Percentiles rank a stretch among this genome's conserved stretches.
These are phyloP conservation scores for Dryobota labecula DNA, from an alignment of 2,888 invertebrate species.

Conservation along the genomic window DNA sequence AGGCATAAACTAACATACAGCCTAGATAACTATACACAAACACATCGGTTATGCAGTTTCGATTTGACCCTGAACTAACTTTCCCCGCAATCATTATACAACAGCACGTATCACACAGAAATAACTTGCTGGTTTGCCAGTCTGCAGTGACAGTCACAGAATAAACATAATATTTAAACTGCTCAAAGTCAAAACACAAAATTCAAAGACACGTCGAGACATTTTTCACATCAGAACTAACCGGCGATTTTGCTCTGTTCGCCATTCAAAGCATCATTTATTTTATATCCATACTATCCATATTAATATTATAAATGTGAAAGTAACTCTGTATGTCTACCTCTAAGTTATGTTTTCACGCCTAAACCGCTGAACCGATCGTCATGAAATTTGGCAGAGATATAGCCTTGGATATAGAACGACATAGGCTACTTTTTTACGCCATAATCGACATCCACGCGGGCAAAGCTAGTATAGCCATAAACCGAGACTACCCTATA, in stretches of 20 bases:
- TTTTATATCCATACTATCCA: too few relatives aligned
- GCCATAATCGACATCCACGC: too few relatives aligned
- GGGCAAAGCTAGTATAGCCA: too few relatives aligned
- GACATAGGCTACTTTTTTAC: too few relatives aligned
- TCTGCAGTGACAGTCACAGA: conserved; percentile 18
- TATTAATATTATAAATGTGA: too few relatives aligned
- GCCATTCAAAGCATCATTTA: conserved; percentile 25
- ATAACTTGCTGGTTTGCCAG: conserved; percentile 28
- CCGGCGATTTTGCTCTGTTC: conserved; percentile 16
- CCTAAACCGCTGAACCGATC: too few relatives aligned
- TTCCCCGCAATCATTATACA: conserved; percentile 53
- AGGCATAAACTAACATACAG: conserved; percentile 1
- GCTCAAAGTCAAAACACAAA: conserved; percentile 46
- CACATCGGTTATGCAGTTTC: conserved; percentile 30
- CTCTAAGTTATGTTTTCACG: too few relatives aligned
- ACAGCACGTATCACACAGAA: conserved; percentile 41
- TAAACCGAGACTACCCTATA: not conserved
- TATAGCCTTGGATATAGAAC: too few relatives aligned
- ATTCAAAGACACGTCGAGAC: conserved; percentile 30
- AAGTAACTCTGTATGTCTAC: too few relatives aligned
- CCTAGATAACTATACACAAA: conserved; percentile 27
- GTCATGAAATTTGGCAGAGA: too few relatives aligned
- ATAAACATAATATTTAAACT: conserved; percentile 45
- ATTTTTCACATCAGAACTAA: conserved; percentile 11
- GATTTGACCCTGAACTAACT: conserved; percentile 59